A percentile compares a stretch with the other conserved stretches of the same genome.
phyloP scores from a whole-genome alignment of 1,140 invertebrate species.

The Harlomillsia oculata region DNA sequence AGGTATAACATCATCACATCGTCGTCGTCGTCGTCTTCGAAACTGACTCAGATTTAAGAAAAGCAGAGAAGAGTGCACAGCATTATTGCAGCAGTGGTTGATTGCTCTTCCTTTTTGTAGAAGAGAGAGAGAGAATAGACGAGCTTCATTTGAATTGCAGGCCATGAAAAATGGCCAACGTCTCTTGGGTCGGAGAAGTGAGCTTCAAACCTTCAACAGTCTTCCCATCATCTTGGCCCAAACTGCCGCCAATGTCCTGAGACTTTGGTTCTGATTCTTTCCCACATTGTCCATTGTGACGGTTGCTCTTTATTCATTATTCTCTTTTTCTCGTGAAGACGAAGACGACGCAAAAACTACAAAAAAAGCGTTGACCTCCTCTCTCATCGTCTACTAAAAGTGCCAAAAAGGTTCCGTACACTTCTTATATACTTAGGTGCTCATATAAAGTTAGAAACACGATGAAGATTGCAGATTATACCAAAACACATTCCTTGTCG shows the following conservation, averaged over 20 bases:
- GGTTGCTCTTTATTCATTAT: neutral
- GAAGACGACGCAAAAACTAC: constrained; percentile 1
- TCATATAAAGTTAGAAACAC: too few species aligned
- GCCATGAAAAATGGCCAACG: neutral
- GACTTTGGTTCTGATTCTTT: constrained; percentile 19
- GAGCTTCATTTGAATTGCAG: too few species aligned
- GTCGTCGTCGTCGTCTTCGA: too few species aligned
- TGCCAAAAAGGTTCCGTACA: too few species aligned
- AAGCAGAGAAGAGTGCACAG: too few species aligned
- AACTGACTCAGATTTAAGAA: too few species aligned
- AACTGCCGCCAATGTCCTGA: neutral
- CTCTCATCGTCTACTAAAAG: neutral
- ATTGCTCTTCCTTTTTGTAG: neutral
- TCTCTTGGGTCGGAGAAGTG: too few species aligned
- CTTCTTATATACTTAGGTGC: too few species aligned
- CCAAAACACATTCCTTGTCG: too few species aligned
- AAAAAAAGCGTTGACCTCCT: constrained; percentile 15
- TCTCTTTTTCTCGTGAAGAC: constrained; percentile 1
- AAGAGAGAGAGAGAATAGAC: neutral
- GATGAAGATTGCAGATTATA: too few species aligned
- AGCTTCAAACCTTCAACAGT: too few species aligned
- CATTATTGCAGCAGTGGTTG: neutral
- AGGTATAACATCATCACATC: too few species aligned
- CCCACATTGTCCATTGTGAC: constrained; percentile 21
- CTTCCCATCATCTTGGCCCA: neutral